A percentile compares a stretch with the other conserved stretches of the same genome.
These are phyloP conservation scores for Procambarus virginalis DNA, from an alignment of 1,140 invertebrate species.

Conservation along the genomic window DNA sequence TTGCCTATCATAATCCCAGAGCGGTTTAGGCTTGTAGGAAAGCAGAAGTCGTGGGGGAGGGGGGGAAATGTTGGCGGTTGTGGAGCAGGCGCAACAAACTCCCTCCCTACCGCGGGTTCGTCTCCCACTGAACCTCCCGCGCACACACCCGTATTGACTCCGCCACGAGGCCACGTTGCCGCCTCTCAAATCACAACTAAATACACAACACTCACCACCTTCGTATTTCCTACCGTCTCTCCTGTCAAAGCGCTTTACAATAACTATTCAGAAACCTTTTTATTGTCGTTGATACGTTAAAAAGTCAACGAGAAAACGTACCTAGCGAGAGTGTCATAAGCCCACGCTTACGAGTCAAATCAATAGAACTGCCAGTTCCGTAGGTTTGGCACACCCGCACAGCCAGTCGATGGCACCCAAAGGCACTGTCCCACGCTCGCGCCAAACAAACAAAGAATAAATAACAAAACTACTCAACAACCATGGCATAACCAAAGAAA, in stretches of 20 bases:
- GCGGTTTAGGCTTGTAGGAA: conserved; percentile 48
- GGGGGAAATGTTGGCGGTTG: conserved; percentile 27
- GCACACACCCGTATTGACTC: conserved; percentile 67
- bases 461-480: conserved; percentile 54
- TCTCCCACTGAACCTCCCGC: conserved; percentile 63
- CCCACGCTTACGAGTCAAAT: conserved; percentile 45
- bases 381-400: conserved; percentile 40
- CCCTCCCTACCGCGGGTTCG: conserved; percentile 51
- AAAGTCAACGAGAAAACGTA: neutral
- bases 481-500: conserved; percentile 18
- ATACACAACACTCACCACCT: conserved; percentile 26
- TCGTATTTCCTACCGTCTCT: neutral
- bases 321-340: neutral
- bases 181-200: conserved; percentile 22
- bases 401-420: conserved; percentile 63
- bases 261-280: neutral
- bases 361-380: conserved; percentile 43
- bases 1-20: conserved; percentile 57
- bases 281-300: no score
- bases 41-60: conserved; percentile 33
- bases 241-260: neutral
- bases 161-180: conserved; percentile 53
- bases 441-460: conserved; percentile 66
- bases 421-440: conserved; percentile 65
- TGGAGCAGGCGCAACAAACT: conserved; percentile 52